Conservation (phyloP, 1,140 invertebrate genomes). For the Globodera ellingtonae region DNA sequence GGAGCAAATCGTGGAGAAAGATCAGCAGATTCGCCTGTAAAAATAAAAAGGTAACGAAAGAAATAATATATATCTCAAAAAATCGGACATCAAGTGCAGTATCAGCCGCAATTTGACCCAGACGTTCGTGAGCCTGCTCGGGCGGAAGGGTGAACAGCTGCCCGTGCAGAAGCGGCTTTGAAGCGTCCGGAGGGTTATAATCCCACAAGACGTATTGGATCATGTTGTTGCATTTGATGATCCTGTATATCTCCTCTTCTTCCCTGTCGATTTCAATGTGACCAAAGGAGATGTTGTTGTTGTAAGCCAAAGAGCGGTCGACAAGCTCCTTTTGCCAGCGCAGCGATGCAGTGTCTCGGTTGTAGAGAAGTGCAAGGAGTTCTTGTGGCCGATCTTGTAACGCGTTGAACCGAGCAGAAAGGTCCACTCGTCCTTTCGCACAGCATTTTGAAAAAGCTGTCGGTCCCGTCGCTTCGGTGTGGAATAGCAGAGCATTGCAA, state of each 20-base stretch:
- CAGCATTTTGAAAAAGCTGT: no score
- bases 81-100: background rate
- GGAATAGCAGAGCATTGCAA: no score
- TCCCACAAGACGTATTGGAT: background rate
- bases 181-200: background rate
- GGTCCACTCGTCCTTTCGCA: background rate
- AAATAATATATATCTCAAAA: no score
- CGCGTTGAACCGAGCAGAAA: background rate
- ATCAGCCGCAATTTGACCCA: background rate
- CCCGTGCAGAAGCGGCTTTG: background rate
- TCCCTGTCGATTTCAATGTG: background rate
- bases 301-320: background rate
- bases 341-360: background rate
- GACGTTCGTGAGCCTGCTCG: background rate
- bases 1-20: background rate
- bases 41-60: no score
- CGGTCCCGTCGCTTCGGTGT: no score
- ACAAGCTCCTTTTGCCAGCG: background rate
- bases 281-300: background rate
- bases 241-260: background rate
- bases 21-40: no score
- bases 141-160: background rate
- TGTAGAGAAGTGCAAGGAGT: background rate
- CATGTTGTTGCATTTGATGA: background rate
- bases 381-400: background rate